These are phyloP conservation scores for Netelia virgata DNA, from an alignment of 2,888 invertebrate genomes.

Conservation along the genomic window DNA sequence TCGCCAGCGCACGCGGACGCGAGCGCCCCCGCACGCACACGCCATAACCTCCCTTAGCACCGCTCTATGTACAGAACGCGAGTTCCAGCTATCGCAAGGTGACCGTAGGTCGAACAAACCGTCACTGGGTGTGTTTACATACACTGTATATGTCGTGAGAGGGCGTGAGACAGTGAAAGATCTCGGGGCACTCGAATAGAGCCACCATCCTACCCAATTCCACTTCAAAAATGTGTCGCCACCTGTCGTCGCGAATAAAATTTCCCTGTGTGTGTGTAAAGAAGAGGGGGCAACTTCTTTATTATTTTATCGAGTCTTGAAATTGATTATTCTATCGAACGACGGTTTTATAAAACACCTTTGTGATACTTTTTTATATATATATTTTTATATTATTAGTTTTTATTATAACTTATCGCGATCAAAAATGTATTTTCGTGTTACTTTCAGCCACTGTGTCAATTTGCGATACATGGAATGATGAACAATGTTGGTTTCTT, in stretches of 20 bases:
- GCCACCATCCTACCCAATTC: conserved; percentile 24
- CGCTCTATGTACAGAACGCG: neutral
- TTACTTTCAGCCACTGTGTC: no score
- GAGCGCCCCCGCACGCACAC: conserved; percentile 7
- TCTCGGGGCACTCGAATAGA: conserved; percentile 44
- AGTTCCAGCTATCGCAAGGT: conserved; percentile 30
- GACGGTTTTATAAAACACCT: no score
- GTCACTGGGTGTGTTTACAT: conserved; percentile 34
- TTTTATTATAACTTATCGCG: no score
- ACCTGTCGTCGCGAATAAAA: conserved; percentile 69
- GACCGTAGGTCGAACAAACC: neutral
- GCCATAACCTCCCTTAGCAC: conserved; percentile 12
- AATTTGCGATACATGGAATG: no score
- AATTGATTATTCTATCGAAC: no score
- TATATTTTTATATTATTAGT: no score
- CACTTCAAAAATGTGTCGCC: conserved; percentile 21
- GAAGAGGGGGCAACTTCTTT: no score
- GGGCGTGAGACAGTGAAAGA: conserved; percentile 47
- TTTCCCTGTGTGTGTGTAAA: conserved; percentile 48
- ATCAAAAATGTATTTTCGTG: no score
- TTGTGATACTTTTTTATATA: no score
- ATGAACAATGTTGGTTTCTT: no score
- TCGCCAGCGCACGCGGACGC: conserved; percentile 67
- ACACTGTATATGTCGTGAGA: conserved; percentile 34
- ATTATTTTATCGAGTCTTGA: no score